A percentile compares a stretch with the other conserved stretches of the same genome.
These are phyloP conservation scores for Melinaea marsaeus DNA, from an alignment of 2,888 invertebrate genomes.

Conservation along the genomic window DNA sequence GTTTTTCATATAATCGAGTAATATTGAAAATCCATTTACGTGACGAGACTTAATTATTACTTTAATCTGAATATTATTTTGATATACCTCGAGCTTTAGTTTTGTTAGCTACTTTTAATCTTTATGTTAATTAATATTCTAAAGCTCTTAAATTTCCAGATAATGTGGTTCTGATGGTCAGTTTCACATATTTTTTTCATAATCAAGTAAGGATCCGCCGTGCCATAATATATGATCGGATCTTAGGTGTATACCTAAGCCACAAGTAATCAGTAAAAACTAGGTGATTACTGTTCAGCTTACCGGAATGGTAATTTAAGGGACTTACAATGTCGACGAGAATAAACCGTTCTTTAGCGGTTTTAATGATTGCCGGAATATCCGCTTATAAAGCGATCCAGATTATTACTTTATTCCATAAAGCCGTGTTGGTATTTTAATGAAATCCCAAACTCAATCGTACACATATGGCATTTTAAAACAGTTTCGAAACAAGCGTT, in stretches of 20 bases:
- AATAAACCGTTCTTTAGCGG: constrained; percentile 38
- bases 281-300: constrained; percentile 19
- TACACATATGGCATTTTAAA: constrained; percentile 35
- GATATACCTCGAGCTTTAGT: constrained; percentile 6
- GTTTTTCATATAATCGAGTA: constrained; percentile 36
- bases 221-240: no score
- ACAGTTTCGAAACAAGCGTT: constrained; percentile 30
- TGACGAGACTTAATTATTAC: constrained; percentile 32
- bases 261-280: constrained; percentile 17
- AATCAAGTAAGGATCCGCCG: no score
- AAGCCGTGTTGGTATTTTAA: constrained; percentile 41
- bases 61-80: constrained; percentile 28
- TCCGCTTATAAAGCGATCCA: constrained; percentile 43
- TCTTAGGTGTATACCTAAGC: background rate
- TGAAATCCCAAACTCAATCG: constrained; percentile 35
- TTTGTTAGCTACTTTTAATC: background rate
- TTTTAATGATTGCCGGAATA: constrained; percentile 51
- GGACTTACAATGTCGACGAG: constrained; percentile 23
- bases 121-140: background rate
- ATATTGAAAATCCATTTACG: constrained; percentile 32
- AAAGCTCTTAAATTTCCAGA: no score
- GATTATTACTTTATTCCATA: constrained; percentile 47
- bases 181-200: no score
- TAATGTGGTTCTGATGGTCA: no score
- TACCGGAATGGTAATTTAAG: constrained; percentile 26